Percentiles rank a stretch among this genome's conserved stretches.
Evolutionary conservation across 2,888 invertebrate genomes (phyloP).

Genomic region (Icerya purchasi): DNA sequence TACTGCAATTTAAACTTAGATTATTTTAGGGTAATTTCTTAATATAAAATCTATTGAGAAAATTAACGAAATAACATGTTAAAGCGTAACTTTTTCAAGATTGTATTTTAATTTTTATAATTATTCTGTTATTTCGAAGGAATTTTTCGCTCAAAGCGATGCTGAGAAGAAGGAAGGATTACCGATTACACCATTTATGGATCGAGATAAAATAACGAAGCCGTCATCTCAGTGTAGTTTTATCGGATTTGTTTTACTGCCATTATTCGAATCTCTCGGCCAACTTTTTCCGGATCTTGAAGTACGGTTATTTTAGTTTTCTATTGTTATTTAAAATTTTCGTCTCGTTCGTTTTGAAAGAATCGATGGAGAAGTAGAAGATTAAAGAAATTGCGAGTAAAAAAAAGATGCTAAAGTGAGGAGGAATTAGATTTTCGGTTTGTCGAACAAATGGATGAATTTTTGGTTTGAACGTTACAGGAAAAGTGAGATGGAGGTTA

Average conservation of each 20-base stretch:
- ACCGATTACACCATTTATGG: slow-evolving; percentile 70
- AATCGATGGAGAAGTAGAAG: too few species aligned
- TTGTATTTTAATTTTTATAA: neutral
- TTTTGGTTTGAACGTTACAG: too few species aligned
- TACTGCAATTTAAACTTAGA: neutral
- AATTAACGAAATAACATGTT: neutral
- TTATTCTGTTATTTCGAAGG: slow-evolving; percentile 25
- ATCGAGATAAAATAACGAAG: slow-evolving; percentile 62
- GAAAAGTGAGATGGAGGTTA: too few species aligned
- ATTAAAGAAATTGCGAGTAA: too few species aligned
- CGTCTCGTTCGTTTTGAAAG: too few species aligned
- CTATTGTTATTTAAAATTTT: too few species aligned
- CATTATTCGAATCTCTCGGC: slow-evolving; percentile 55
- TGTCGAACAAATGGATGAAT: too few species aligned
- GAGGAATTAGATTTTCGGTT: too few species aligned
- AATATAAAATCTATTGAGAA: too few species aligned
- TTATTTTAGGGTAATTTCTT: too few species aligned
- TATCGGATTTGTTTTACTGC: slow-evolving; percentile 57
- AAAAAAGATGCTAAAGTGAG: too few species aligned
- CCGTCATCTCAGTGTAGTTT: slow-evolving; percentile 65
- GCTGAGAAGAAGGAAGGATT: slow-evolving; percentile 60
- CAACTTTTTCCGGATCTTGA: slow-evolving; percentile 49
- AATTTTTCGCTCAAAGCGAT: slow-evolving; percentile 59
- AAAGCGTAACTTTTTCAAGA: neutral
- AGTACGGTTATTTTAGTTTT: slow-evolving; percentile 28